Evolutionary conservation across 1,140 invertebrate species (phyloP), one percentile per base, ranked within the genome.

Genomic region (Trichonephila clavipes): DNA sequence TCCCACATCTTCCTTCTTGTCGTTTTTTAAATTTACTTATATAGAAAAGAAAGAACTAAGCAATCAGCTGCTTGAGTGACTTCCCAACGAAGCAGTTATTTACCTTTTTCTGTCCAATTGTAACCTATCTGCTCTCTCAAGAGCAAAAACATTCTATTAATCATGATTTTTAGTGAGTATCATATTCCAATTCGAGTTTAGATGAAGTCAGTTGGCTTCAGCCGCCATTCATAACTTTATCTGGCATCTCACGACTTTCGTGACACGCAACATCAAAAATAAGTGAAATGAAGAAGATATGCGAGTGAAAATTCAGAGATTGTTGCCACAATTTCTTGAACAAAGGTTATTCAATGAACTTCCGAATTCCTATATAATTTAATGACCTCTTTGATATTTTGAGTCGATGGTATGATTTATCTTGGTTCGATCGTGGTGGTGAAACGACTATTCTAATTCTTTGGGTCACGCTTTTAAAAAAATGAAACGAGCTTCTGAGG

Each of bases 261-360:
- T 77, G 72, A 77, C 72, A 21, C 2, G 72, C 14, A 12, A 8
- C 72, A 77, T 77, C 16, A 77, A 77, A 77, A 77, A 77, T 14
- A 77, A 40, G 16, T 34, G 72, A 77, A 34, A 16, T 77, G 16
- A 40, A 34, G 28, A 77, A 77, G 34, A 77, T 34, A 40, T 77
- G 28, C 16, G 28, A 18, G 34, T 51, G 28, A 77, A 19, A 77
- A 77, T 40, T 34, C 72, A 40, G 28, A 77, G 72, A 77, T 77
- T 77, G 16, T 40, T 77, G 72, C 34, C 72, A 18, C 28, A 77
- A 34, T 18, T 77, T 40, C 18, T 40, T 40, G 18, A 4, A 18
- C 72, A 77, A 40, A 77, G 72, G 72, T 77, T 40, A 77, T 77
- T 77, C 72, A 77, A 77, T 77, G 72, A 77, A 34, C 34, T 77